phyloP scores from a whole-genome alignment of 1,140 invertebrate genomes.

The Cherax quadricarinatus region DNA sequence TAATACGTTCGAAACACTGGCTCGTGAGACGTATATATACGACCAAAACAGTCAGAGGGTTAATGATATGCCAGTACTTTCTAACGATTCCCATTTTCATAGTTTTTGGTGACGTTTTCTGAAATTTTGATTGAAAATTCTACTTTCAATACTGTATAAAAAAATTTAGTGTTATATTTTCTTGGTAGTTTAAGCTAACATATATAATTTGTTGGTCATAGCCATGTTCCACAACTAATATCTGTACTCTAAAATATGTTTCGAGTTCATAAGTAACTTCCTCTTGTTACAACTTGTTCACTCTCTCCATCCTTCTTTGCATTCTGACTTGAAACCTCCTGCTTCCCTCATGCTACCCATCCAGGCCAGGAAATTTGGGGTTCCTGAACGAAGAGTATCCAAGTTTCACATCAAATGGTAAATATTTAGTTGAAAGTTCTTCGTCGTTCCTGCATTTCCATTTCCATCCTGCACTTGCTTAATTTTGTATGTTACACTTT shows the following conservation, averaged over 20 bases:
- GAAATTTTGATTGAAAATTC: too few species aligned
- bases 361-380: slow-evolving; percentile 63
- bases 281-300: background rate
- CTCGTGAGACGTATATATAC: too few species aligned
- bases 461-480: background rate
- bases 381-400: slow-evolving; percentile 65
- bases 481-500: background rate
- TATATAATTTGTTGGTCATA: background rate
- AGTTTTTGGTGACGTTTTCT: too few species aligned
- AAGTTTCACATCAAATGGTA: slow-evolving; percentile 66
- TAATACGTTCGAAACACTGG: too few species aligned
- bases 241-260: background rate
- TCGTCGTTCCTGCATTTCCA: background rate
- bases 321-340: slow-evolving; percentile 4
- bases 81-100: too few species aligned
- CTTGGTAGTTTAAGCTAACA: background rate
- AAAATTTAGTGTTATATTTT: background rate
- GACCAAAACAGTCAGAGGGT: too few species aligned
- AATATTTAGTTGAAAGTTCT: slow-evolving; percentile 31
- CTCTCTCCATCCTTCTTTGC: background rate
- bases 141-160: too few species aligned
- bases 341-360: slow-evolving; percentile 50
- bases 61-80: too few species aligned
- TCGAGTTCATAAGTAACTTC: background rate
- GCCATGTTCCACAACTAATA: background rate